A percentile compares a stretch with the other conserved stretches of the same genome.
These are phyloP conservation scores for Teleiodes luculella DNA, from an alignment of 2,888 invertebrate species.

Conservation along the genomic window DNA sequence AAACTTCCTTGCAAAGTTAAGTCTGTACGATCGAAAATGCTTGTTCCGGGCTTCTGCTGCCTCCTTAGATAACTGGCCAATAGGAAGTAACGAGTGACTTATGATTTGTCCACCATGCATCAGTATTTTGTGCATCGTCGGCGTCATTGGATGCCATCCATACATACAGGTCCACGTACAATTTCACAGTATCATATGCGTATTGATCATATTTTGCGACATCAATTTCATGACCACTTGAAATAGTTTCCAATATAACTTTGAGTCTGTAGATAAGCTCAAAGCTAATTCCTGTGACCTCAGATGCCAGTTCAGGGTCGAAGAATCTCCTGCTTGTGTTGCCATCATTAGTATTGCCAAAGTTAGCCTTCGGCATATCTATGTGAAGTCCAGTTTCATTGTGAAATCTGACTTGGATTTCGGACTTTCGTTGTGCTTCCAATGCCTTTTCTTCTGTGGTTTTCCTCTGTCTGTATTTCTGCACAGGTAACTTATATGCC, in stretches of 20 bases:
- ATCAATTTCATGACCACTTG: background rate
- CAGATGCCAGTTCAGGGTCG: constrained; percentile 30
- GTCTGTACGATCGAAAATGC: background rate
- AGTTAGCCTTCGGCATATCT: constrained; percentile 23
- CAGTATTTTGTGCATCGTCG: constrained; percentile 33
- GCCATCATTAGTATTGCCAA: constrained; percentile 28
- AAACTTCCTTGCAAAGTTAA: no score
- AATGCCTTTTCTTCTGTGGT: constrained; percentile 7
- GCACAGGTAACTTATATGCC: constrained; percentile 26
- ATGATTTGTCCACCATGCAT: constrained; percentile 20
- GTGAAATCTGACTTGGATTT: constrained; percentile 9
- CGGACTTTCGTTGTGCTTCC: constrained; percentile 6
- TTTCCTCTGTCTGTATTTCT: constrained; percentile 11
- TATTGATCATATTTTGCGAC: background rate
- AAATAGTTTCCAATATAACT: constrained; percentile 29
- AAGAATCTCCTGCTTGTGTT: constrained; percentile 39
- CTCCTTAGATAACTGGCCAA: background rate
- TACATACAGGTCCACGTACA: constrained; percentile 29
- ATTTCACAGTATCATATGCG: background rate
- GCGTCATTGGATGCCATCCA: constrained; percentile 29
- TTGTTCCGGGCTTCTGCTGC: background rate
- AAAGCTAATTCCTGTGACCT: constrained; percentile 36
- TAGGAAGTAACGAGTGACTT: background rate
- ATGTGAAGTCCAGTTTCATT: constrained; percentile 32
- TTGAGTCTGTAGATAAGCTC: constrained; percentile 32